Conservation (phyloP, 64 coral and sea anemone species). For the Montipora sp. region DNA sequence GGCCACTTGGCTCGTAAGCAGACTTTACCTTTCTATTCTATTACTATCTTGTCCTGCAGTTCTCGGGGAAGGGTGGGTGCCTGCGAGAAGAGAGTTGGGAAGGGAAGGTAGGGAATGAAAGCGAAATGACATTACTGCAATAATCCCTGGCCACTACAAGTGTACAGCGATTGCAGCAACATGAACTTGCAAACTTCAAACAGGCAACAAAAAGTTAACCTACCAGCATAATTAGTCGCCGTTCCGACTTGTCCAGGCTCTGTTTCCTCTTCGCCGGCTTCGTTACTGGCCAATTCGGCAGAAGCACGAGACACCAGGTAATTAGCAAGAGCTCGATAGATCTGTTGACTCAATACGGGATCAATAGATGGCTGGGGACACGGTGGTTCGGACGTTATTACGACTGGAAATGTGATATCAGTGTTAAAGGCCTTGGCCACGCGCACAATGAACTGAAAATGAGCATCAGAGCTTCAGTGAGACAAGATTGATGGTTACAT, state of each 20-base stretch:
- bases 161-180: not conserved
- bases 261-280: slow-evolving; percentile 11
- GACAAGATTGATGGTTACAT: not conserved
- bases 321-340: slow-evolving; percentile 37
- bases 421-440: slow-evolving; percentile 30
- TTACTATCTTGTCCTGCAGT: no score
- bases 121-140: not conserved
- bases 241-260: not conserved
- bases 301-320: slow-evolving; percentile 28
- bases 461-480: not conserved
- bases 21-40: no score
- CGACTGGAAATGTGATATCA: slow-evolving; percentile 15
- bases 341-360: slow-evolving; percentile 15
- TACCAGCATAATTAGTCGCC: not conserved
- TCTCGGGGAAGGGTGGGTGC: no score
- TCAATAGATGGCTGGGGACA: not conserved
- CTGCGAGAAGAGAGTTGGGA: no score
- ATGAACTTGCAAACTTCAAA: no score
- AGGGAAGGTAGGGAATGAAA: no score
- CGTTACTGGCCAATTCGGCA: slow-evolving; percentile 21
- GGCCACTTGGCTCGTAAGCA: no score
- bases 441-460: slow-evolving; percentile 22
- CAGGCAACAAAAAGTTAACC: not conserved
- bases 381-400: slow-evolving; percentile 14
- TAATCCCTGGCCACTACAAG: not conserved